Base-by-base conservation (phyloP, 2,888 invertebrate species). In the Cybosia mesomella region DNA sequence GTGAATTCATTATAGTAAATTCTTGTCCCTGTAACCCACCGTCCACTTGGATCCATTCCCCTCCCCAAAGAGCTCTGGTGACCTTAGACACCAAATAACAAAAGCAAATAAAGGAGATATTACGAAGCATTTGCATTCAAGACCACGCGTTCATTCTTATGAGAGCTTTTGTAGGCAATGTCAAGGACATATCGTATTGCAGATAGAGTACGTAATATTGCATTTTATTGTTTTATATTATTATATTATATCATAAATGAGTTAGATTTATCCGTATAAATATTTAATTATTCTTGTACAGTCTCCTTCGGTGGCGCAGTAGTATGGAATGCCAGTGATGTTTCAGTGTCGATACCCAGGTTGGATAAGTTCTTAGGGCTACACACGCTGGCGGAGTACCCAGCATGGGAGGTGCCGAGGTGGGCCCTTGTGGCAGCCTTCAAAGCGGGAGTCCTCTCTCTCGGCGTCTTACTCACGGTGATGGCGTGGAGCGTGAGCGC, bases 41-140 rank as follows among this genome's bases (percentile, higher is more conserved):
- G n/a, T n/a, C n/a, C n/a, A n/a, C n/a, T n/a, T n/a, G n/a, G n/a
- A n/a, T n/a, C n/a, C n/a, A 18, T n/a, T 28, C 58, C 11, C 28
- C n/a, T n/a, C 10, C 8, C 3, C 32, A 34, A 32, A 32, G 18
- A n/a, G n/a, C 15, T 58, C 58, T 55, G 28, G 24, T 24, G 15
- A 55, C 24, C 55, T 28, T 9, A 49, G 8, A 9, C 55, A 15
- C 55, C 58, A 34, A 32, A 57, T 39, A 43, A 32, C 34, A 21
- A 21, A 58, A 32, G 9, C 28, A 24, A 55, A 66, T 62, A 21
- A 58, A 62, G 15, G 24, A 28, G 28, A 62, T 58, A 67, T 63
- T 67, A 22, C 21, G 2, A 49, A 15, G n/a, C 22, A 54, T 67
- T 67, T 67, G 53, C 53, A 58, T 58, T 67, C 58, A 53, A 39